Percentiles rank a stretch among this genome's conserved stretches.
phyloP scores from a whole-genome alignment of 2,113 vertebrate species.

The Corvus cornix region DNA sequence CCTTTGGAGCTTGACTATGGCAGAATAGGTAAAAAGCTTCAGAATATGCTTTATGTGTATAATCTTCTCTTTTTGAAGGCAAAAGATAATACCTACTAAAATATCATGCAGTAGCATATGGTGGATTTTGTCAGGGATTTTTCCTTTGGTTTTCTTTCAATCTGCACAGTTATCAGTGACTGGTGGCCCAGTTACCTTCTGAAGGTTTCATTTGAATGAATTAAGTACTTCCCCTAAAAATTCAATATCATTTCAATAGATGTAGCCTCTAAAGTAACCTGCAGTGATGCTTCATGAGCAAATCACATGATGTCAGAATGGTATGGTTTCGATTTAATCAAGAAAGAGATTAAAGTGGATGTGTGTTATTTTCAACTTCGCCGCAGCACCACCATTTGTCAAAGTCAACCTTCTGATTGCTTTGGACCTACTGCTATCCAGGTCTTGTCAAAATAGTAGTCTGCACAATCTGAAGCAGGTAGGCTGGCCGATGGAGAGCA shows the following conservation, averaged over 20 bases:
- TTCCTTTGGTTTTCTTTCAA: conserved; percentile 71
- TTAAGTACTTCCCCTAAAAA: conserved; percentile 83
- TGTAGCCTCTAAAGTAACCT: conserved; percentile 83
- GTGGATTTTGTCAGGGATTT: conserved; percentile 65
- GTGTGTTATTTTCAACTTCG: conserved; percentile 99
- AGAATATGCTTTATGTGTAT: conserved; percentile 76
- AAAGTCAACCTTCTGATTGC: conserved; percentile 99
- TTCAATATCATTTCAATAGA: conserved; percentile 85
- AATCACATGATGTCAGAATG: conserved; percentile 94
- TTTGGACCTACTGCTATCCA: conserved; percentile 98
- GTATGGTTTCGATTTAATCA: conserved; percentile 98
- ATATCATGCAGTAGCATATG: conserved; percentile 71
- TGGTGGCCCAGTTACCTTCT: conserved; percentile 79
- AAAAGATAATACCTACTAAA: conserved; percentile 79
- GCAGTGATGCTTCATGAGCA: conserved; percentile 89
- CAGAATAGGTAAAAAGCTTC: conserved; percentile 79
- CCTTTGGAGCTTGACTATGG: conserved; percentile 82
- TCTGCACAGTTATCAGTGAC: conserved; percentile 71
- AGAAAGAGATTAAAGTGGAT: conserved; percentile 99
- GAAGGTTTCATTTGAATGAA: conserved; percentile 86
- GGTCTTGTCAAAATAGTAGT: conserved; percentile 96
- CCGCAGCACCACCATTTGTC: conserved; percentile 96
- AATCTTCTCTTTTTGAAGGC: conserved; percentile 77
- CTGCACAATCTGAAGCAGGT: conserved; percentile 84
- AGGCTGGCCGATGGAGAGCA: conserved; percentile 70